These are phyloP conservation scores for Acipenser transmontanus DNA, from an alignment of 2,797 vertebrate genomes.

Conservation along the genomic window DNA sequence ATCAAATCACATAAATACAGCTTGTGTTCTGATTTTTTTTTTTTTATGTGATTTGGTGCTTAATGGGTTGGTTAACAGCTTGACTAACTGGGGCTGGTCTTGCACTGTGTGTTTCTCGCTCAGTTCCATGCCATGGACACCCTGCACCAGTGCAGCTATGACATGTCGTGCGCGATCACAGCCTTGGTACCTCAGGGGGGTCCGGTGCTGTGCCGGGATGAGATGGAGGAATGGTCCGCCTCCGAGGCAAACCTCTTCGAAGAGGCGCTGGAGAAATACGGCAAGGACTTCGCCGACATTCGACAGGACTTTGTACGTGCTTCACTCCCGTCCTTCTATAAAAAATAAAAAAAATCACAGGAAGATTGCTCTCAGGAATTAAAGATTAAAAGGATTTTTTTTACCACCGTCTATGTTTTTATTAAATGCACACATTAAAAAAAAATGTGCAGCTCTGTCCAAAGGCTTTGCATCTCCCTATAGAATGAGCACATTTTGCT, in stretches of 20 bases:
- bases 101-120: neutral
- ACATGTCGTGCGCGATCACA: slow-evolving; percentile 16
- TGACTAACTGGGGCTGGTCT: too few species aligned
- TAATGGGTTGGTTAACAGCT: too few species aligned
- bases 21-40: too few species aligned
- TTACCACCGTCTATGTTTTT: too few species aligned
- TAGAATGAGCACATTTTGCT: too few species aligned
- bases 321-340: neutral
- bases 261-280: slow-evolving; percentile 24
- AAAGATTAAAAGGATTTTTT: neutral
- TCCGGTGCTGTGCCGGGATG: slow-evolving; percentile 20
- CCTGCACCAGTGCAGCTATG: slow-evolving; percentile 16
- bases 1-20: too few species aligned
- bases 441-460: neutral
- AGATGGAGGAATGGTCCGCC: slow-evolving; percentile 25
- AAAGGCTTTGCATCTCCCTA: too few species aligned
- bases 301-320: slow-evolving; percentile 23
- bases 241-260: slow-evolving; percentile 24
- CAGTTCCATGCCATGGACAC: slow-evolving; percentile 25
- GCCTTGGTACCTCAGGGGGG: slow-evolving; percentile 21
- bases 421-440: too few species aligned
- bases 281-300: slow-evolving; percentile 24
- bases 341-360: neutral
- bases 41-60: too few species aligned
- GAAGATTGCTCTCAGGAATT: too few species aligned